phyloP scores from a whole-genome alignment of 2,888 invertebrate species.

The Drosophila merina region DNA sequence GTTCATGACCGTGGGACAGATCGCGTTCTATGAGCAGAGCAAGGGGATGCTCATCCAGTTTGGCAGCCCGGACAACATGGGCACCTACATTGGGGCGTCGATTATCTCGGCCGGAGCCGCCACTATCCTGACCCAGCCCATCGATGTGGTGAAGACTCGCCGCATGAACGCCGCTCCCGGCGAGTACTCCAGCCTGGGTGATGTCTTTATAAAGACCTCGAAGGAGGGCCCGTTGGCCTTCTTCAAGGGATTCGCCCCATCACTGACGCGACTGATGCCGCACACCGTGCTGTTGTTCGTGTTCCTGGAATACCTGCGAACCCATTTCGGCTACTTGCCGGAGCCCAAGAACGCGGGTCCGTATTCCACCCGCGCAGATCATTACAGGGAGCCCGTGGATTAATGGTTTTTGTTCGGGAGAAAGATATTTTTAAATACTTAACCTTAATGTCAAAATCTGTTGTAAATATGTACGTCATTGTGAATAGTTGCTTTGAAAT shows the following conservation, averaged over 20 bases:
- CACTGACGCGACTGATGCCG: constrained; percentile 96
- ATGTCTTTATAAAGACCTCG: constrained; percentile 91
- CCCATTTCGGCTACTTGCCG: constrained; percentile 87
- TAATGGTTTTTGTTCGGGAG: not conserved
- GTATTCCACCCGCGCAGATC: not conserved
- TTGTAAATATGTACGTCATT: not conserved
- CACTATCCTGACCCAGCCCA: constrained; percentile 92
- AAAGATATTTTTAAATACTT: no score
- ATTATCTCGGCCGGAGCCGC: constrained; percentile 88
- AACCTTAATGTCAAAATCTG: not conserved
- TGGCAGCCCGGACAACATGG: constrained; percentile 90
- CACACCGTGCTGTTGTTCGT: constrained; percentile 98
- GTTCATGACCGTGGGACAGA: constrained; percentile 98
- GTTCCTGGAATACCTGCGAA: constrained; percentile 95
- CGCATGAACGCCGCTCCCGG: constrained; percentile 98
- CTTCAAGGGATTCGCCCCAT: constrained; percentile 97
- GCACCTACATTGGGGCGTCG: constrained; percentile 94
- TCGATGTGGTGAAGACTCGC: constrained; percentile 98
- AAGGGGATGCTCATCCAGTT: constrained; percentile 86
- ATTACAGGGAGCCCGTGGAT: not conserved
- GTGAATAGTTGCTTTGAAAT: not conserved
- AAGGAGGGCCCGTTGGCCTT: constrained; percentile 95
- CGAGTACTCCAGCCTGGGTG: constrained; percentile 89
- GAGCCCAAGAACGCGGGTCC: constrained; percentile 11
- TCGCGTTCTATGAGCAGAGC: constrained; percentile 98